phyloP scores from a whole-genome alignment of 2,113 vertebrate genomes.

The Heterochromis multidens region DNA sequence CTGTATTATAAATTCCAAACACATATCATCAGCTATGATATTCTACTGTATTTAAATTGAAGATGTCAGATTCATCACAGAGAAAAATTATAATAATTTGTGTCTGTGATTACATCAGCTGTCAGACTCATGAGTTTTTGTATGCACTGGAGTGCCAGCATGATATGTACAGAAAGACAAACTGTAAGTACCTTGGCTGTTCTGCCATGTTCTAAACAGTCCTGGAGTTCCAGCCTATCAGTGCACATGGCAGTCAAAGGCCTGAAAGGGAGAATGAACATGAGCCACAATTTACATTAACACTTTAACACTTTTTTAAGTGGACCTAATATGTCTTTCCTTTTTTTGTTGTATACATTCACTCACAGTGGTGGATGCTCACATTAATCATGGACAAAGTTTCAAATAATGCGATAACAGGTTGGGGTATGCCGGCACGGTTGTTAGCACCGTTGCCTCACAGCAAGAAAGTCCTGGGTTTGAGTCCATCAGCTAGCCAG shows the following conservation, averaged over 20 bases:
- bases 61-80: background rate
- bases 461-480: background rate
- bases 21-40: background rate
- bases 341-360: background rate
- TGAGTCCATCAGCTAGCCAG: background rate
- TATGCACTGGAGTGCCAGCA: background rate
- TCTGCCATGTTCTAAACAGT: slow-evolving; percentile 94
- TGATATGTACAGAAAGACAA: background rate
- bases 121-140: background rate
- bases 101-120: background rate
- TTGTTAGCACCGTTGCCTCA: background rate
- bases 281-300: background rate
- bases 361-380: background rate
- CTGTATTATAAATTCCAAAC: background rate
- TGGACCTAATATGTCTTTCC: background rate
- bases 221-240: slow-evolving; percentile 93
- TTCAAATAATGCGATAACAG: background rate
- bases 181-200: slow-evolving; percentile 87
- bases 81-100: background rate
- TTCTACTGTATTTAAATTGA: background rate
- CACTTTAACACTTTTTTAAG: background rate
- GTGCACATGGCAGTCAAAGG: slow-evolving; percentile 86
- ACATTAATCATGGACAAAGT: background rate
- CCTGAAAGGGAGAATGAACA: slow-evolving; percentile 67
- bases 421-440: background rate